These are phyloP conservation scores for Harmothoe impar DNA, from an alignment of 2,888 invertebrate species.

Conservation along the genomic window DNA sequence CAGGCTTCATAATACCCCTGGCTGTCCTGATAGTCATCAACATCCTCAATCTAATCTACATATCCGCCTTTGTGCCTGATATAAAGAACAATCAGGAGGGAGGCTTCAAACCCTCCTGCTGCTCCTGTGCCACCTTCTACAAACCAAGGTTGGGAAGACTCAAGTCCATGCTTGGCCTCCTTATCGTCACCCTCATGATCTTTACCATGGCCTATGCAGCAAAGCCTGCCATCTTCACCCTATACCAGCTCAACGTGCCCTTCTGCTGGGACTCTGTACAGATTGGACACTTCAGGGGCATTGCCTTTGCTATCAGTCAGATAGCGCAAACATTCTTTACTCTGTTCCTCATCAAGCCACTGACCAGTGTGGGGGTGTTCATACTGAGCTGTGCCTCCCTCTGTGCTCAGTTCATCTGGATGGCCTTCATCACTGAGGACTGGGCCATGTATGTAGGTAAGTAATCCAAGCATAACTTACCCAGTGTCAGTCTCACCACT, in stretches of 20 bases:
- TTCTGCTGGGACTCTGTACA: constrained; percentile 51
- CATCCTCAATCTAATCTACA: not conserved
- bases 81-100: not conserved
- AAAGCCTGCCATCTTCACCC: constrained; percentile 1
- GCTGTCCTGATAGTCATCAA: not conserved
- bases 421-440: constrained; percentile 24
- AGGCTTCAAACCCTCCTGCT: constrained; percentile 29
- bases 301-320: not conserved
- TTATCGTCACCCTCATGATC: not conserved
- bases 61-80: not conserved
- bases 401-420: not conserved
- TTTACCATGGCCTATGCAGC: constrained; percentile 27
- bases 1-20: constrained; percentile 37
- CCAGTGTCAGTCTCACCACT: no score
- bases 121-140: constrained; percentile 42
- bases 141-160: not conserved
- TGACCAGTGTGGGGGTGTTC: not conserved
- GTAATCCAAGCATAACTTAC: no score
- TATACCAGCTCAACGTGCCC: constrained; percentile 32
- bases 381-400: constrained; percentile 20
- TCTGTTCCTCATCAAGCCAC: constrained; percentile 28
- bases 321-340: constrained; percentile 34
- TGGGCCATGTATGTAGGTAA: constrained; percentile 13
- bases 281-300: constrained; percentile 40
- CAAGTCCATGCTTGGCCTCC: not conserved